Evolutionary conservation across 2,113 vertebrate species (phyloP), one percentile per base, ranked within the genome.

Genomic region (Oreotragus oreotragus): DNA sequence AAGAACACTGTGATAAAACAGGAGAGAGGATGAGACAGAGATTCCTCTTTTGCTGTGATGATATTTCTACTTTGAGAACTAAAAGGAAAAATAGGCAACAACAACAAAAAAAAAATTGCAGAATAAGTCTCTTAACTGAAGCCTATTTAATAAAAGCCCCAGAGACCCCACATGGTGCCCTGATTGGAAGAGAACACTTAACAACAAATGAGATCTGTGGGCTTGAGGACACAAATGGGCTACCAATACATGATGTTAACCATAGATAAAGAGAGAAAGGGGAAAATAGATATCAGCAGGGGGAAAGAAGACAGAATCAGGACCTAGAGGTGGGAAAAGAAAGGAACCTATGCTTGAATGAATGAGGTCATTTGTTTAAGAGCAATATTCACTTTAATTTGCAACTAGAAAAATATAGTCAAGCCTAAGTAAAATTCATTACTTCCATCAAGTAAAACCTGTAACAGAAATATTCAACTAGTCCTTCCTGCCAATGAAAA

Each of bases 31-130:
- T 93, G 55, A 96, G 64, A 85, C 27, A 62, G 81, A 94, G 19
- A 60, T 70, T 47, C 21, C 16, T 55, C 28, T 89, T 94, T 94
- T 91, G 84, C 49, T 81, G 33, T 49, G 36, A 88, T 47, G 47
- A 49, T 83, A 73, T 53, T 97, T 97, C 17, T 83, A 62, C 62
- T 91, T 95, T 94, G 94, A 96, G 55, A 90, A 97, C 76, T 12
- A 80, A 90, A 79, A 95, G 39, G n/a, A 62, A 81, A 91, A 91
- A 58, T 81, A 84, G n/a, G 30, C 43, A 45, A 94, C n/a, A n/a
- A n/a, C n/a, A 96, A 96, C 70, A 86, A 93, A 91, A 88, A 28
- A 28, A 58, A 11, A 57, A 4, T 2, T 95, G 33, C 87, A 90
- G 43, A 94, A 30, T 53, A 89, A 60, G 49, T 92, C 45, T 66